Evolutionary conservation across 2,113 vertebrate species (phyloP), one percentile per base, ranked within the genome.

Genomic region (Rafetus swinhoei): DNA sequence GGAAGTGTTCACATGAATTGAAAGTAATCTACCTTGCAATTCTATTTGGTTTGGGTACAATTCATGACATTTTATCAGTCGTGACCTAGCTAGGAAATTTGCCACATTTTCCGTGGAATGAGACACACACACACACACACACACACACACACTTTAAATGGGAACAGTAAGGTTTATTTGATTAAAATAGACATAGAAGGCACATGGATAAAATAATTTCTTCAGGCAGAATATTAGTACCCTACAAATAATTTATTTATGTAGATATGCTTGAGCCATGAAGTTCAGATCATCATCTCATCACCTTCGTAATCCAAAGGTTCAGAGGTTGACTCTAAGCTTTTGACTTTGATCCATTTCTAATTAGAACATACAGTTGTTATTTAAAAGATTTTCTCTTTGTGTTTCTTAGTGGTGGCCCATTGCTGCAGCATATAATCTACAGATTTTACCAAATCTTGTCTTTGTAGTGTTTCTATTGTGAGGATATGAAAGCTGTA

Each of bases 181-280:
- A 94, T 79, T 27, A 82, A 62, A 79, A 85, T 29, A 60, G 29
- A 27, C 84, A 74, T 82, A 94, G 35, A 39, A 91, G 76, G 76
- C 83, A 50, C 35, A 22, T 18, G 45, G 56, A 89, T 76, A 85
- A 65, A 87, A 65, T n/a, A 82, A n/a, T 9, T 85, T 90, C 39
- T 84, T 93, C 65, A 82, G 50, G 69, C 22, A 87, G 85, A 86
- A 85, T 29, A 4, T 11, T 69, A 55, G 9, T 52, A 79, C 50
- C 83, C 88, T 89, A 82, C 76, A 90, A n/a, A 77, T 50, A 10
- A 74, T 89, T 86, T 90, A 84, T 54, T 69, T 83, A 45, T 90
- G 19, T 29, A 87, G 39, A 45, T 89, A 55, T 91, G 55, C 29
- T 89, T 87, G 0, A 1, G 80, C 19, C 39, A 65, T 76, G 60